Evolutionary conservation across 2,113 vertebrate genomes (phyloP), one percentile per base, ranked within the genome.

Genomic region (Microtus pennsylvanicus): DNA sequence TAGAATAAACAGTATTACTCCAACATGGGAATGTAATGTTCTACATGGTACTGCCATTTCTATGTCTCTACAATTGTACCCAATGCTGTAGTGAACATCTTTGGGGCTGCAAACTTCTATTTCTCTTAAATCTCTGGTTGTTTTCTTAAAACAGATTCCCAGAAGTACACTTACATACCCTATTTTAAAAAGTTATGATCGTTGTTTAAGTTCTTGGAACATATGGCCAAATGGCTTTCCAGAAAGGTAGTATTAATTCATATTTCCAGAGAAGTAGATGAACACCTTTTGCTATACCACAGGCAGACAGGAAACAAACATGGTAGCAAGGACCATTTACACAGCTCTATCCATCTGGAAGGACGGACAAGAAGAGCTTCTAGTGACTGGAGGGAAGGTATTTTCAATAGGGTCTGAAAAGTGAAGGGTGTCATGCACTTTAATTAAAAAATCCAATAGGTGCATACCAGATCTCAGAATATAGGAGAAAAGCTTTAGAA

Each of bases 181-280:
- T 22, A 78, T 96, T 65, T 85, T 75, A 50, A 92, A 87, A 81
- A 78, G 83, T 50, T 76, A 67, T 58, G 83, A 90, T 21, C 50
- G 19, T 81, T 96, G 33, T 95, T 76, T 82, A 96, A 95, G 85
- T 82, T 94, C 88, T 96, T 97, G 85, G 92, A 95, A 93, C 63
- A 33, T 61, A 81, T 74, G 58, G n/a, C 63, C 82, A 91, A 93
- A 86, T 88, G 45, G 45, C 65, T 93, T 95, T 96, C 94, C 92
- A 93, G 96, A 96, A 96, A 90, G 50, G 65, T 19, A 77, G 80
- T 58, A 45, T 81, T 89, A 95, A 91, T 94, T 90, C 77, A 72
- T 50, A 19, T 75, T 94, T 83, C 50, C 93, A 90, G 47, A 75
- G 91, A 83, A 65, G 65, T 38, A 24, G 6, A 35, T 75, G n/a